Evolutionary conservation across 37 sponge, comb jelly and placozoan species (phyloP).

Genomic region (Tethya wilhelma): DNA sequence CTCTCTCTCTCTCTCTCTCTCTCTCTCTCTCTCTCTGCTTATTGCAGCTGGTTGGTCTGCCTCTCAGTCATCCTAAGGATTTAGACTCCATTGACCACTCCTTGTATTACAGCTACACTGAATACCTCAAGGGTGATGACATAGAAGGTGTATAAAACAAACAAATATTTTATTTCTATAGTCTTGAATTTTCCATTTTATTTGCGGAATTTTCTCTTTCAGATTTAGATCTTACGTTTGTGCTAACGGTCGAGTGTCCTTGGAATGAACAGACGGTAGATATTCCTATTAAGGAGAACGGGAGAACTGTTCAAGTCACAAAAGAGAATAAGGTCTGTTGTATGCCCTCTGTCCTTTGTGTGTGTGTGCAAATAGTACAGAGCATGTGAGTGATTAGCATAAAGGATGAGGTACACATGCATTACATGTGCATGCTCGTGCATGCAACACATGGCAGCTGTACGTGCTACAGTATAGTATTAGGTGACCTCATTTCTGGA

Average conservation of each 20-base stretch:
- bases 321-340: conserved; percentile 59
- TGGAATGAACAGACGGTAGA: conserved; percentile 9
- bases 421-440: no score
- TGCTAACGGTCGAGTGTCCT: conserved; percentile 19
- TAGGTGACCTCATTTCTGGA: no score
- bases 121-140: not conserved
- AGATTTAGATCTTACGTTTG: conserved; percentile 45
- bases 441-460: not conserved
- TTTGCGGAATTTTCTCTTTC: no score
- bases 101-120: conserved; percentile 9
- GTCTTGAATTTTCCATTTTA: no score
- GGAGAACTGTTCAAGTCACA: conserved; percentile 29
- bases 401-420: no score
- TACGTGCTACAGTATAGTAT: not conserved
- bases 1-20: not conserved
- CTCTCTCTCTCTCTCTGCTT: not conserved
- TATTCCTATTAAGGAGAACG: conserved; percentile 12
- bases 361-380: no score
- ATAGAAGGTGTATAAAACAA: conserved; percentile 13
- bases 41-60: conserved; percentile 26
- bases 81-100: conserved; percentile 32
- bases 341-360: no score
- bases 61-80: conserved; percentile 39
- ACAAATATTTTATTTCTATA: not conserved
- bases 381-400: no score